A percentile compares a stretch with the other conserved stretches of the same genome.
These are phyloP conservation scores for Macrochelys suwanniensis DNA, from an alignment of 2,797 vertebrate genomes.

Conservation along the genomic window DNA sequence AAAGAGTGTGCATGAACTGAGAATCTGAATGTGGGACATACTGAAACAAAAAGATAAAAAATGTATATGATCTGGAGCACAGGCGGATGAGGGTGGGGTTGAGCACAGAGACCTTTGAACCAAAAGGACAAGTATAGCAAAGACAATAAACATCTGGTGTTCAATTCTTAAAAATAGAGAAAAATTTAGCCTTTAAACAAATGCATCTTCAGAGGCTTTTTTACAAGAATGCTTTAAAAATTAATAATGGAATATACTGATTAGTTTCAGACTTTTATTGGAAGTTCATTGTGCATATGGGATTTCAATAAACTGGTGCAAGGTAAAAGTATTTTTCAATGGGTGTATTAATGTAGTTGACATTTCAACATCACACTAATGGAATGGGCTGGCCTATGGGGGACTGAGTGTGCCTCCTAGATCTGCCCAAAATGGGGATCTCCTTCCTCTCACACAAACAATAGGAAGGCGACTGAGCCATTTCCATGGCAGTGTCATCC, in stretches of 20 bases:
- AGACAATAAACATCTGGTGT: not conserved
- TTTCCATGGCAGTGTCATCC: not conserved
- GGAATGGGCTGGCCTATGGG: not conserved
- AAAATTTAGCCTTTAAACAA: not conserved
- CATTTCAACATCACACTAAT: not conserved
- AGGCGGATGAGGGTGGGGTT: not conserved
- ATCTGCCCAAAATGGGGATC: slow-evolving; percentile 37
- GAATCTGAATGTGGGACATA: not conserved
- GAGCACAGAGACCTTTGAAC: not conserved
- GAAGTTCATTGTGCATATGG: accelerated
- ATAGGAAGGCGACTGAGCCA: not conserved
- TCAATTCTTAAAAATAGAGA: not conserved
- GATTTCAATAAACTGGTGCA: not conserved
- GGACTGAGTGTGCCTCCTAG: slow-evolving; percentile 17
- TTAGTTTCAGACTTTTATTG: not conserved
- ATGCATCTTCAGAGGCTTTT: not conserved
- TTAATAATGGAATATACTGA: not conserved
- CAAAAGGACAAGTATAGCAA: not conserved
- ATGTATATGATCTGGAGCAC: not conserved
- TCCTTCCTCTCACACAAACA: not conserved
- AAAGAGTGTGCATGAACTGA: not conserved
- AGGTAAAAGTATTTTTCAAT: slow-evolving; percentile 43
- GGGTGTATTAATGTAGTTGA: slow-evolving; percentile 42
- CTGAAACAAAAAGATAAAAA: not conserved
- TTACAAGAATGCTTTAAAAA: not conserved